Base-by-base conservation (phyloP, 2,888 invertebrate species). In the Acronicta psi region DNA sequence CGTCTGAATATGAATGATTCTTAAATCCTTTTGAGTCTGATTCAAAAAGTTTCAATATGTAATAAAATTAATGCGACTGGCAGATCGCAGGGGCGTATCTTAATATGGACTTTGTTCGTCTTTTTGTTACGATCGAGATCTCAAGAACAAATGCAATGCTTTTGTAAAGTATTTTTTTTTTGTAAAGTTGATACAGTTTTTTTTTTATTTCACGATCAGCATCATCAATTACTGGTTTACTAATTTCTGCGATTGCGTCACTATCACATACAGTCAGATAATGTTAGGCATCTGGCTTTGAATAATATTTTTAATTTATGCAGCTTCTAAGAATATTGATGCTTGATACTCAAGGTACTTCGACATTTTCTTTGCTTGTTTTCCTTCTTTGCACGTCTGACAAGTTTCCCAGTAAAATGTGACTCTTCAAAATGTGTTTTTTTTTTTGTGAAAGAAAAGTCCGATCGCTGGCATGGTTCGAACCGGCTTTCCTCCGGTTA, bases 31-130 rank as follows among this genome's bases (percentile, higher is more conserved):
- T 57, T 34, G 1, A 0, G 8, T 14, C 0, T 2, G 14, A 16
- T 23, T 43, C 4, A 14, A 7, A 14, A 7, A 40, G 45, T 17
- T 58, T 69, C 61, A 68, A 62, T 73, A 58, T 54, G 57, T 73
- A 75, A 76, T 76, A 74, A 74, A 77, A 72, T 72, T 40, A 76
- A 74, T 64, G 56, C 63, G 47, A 66, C 17, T 46, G 47, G 40
- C 50, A 58, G 57, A 56, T 58, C 44, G 64, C 44, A 44, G 57
- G 69, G 68, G 75, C 70, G 71, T 70, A 61, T 73, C 75, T 70
- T 7, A 57, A 43, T 65, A 61, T 58, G 64, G 68, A 47, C 51
- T 70, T 44, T 37, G 52, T 71, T 73, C 37, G 59, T 73, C 58
- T 66, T 76, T 72, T 75, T 73, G 60, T 59, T 40, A 40, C 46